Evolutionary conservation across 2,797 vertebrate species (phyloP).

Genomic region (Taeniopygia guttata): DNA sequence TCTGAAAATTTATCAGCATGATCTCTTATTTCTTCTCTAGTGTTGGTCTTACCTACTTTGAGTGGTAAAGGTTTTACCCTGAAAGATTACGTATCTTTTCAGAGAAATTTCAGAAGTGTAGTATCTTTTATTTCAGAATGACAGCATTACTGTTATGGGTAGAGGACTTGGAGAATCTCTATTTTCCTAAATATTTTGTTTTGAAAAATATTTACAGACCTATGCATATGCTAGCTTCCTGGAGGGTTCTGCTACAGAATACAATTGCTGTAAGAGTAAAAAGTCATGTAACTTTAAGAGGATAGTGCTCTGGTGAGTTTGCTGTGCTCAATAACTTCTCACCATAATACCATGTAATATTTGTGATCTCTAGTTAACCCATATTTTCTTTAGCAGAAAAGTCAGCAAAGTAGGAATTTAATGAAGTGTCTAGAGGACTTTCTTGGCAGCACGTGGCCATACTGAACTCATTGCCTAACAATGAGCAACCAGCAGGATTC

Average conservation of each 20-base stretch:
- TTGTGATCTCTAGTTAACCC: not conserved
- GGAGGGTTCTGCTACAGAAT: not conserved
- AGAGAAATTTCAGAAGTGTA: not conserved
- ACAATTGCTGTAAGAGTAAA: not conserved
- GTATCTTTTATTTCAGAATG: not conserved
- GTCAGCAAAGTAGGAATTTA: not conserved
- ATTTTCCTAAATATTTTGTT: not conserved
- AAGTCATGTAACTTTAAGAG: rapidly evolving
- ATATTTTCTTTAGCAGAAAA: not conserved
- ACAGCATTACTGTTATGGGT: not conserved
- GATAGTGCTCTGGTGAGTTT: not conserved
- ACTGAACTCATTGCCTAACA: not conserved
- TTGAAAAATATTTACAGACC: not conserved
- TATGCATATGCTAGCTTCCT: not conserved
- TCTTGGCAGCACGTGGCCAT: not conserved
- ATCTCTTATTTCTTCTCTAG: not conserved
- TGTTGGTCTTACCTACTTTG: not conserved
- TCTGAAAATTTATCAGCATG: not conserved
- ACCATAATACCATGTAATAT: not conserved
- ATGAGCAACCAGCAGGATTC: not conserved
- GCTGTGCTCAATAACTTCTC: not conserved
- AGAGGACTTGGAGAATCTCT: not conserved
- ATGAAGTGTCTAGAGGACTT: not conserved
- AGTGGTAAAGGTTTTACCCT: not conserved
- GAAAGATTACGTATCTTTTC: not conserved